These are phyloP conservation scores for Tapirus indicus DNA, from an alignment of 2,797 vertebrate species.

Conservation along the genomic window DNA sequence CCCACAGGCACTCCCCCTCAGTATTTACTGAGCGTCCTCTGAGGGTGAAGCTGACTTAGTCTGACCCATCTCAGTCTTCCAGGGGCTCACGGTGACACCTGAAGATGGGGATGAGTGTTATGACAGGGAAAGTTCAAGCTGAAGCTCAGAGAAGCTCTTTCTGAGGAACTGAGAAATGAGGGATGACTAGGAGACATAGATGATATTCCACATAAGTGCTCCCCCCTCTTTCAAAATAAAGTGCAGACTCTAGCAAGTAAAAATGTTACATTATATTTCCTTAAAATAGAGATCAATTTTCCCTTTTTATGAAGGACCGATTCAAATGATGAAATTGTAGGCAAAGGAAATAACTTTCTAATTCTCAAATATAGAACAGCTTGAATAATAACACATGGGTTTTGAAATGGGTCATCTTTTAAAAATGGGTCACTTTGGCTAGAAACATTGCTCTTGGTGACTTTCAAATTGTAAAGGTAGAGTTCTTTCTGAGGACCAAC, in stretches of 20 bases:
- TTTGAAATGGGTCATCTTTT: constrained; percentile 82
- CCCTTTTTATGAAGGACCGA: constrained; percentile 41
- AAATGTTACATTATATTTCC: neutral
- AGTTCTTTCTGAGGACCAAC: constrained; percentile 41
- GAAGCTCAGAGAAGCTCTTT: neutral
- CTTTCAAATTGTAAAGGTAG: constrained; percentile 55
- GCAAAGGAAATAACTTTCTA: constrained; percentile 52
- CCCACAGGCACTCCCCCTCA: neutral
- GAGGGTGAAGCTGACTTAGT: neutral
- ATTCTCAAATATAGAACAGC: constrained; percentile 74
- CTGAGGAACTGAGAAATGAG: neutral
- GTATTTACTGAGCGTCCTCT: neutral
- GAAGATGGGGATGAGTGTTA: neutral
- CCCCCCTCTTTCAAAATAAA: constrained; percentile 47
- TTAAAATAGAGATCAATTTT: constrained; percentile 46
- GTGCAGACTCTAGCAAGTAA: neutral
- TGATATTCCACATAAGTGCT: neutral
- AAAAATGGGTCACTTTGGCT: constrained; percentile 81
- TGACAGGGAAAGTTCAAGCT: neutral
- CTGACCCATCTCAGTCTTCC: neutral
- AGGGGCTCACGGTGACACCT: neutral
- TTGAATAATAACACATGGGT: constrained; percentile 71
- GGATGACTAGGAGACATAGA: neutral
- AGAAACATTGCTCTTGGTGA: constrained; percentile 59
- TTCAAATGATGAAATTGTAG: constrained; percentile 27